Evolutionary conservation across 2,888 invertebrate species (phyloP).

Genomic region (Sympetrum striolatum): DNA sequence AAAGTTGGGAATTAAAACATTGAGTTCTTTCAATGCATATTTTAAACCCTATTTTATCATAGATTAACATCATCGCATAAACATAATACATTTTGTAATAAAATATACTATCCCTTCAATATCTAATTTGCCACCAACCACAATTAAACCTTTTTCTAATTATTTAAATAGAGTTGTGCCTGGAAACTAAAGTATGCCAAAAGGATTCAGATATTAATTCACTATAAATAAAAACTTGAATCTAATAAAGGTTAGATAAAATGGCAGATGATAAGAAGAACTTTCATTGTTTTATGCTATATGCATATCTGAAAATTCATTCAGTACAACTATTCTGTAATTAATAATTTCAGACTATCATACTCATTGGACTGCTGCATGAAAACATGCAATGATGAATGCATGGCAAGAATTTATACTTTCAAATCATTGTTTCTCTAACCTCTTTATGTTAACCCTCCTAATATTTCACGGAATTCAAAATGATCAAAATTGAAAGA

Average conservation of each 20-base stretch:
- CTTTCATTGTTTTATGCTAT: background rate
- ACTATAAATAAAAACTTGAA: background rate
- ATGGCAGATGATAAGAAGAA: background rate
- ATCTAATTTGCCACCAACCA: background rate
- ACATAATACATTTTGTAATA: background rate
- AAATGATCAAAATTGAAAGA: conserved; percentile 14
- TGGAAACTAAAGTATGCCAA: background rate
- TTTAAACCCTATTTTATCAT: background rate
- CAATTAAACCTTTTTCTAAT: background rate
- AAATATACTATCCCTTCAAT: background rate
- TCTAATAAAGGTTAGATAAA: background rate
- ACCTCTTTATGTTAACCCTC: background rate
- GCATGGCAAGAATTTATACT: background rate
- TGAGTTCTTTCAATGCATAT: background rate
- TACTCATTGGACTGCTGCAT: background rate
- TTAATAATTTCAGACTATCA: background rate
- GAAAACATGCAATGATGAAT: background rate
- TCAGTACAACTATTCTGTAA: background rate
- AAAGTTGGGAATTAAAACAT: background rate
- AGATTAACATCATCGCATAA: background rate
- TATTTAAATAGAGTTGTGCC: background rate
- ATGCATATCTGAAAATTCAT: background rate
- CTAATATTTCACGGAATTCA: background rate
- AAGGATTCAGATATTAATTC: background rate
- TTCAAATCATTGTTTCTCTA: background rate